Evolutionary conservation across 2,888 invertebrate species (phyloP).

Genomic region (Dimorphilus gyrociliatus): DNA sequence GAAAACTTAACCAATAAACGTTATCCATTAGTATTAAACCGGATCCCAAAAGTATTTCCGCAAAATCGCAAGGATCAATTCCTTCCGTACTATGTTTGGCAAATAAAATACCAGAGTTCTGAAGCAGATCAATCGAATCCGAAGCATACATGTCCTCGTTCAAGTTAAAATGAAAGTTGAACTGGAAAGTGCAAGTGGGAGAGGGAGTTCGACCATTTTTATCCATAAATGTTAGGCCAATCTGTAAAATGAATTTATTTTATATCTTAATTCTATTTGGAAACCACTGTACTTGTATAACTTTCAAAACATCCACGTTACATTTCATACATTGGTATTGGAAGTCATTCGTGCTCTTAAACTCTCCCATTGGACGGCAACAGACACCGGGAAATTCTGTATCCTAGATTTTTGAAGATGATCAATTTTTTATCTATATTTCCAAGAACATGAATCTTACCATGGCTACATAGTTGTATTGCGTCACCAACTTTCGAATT

Average conservation of each 20-base stretch:
- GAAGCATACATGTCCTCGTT: constrained; percentile 76
- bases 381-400: constrained; percentile 98
- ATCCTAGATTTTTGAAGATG: too few relatives aligned
- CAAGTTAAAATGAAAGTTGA: constrained; percentile 47
- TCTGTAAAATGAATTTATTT: constrained; percentile 29
- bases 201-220: constrained; percentile 86
- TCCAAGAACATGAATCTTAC: too few relatives aligned
- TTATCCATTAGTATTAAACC: constrained; percentile 82
- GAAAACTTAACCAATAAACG: constrained; percentile 90
- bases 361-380: constrained; percentile 76
- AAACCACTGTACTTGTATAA: constrained; percentile 70
- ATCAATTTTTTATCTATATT: too few relatives aligned
- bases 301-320: constrained; percentile 90
- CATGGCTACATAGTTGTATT: constrained; percentile 51
- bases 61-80: constrained; percentile 83
- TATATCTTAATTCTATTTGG: too few relatives aligned
- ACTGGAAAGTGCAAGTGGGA: constrained; percentile 71
- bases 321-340: constrained; percentile 76
- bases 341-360: constrained; percentile 42
- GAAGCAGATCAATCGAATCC: constrained; percentile 83
- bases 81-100: constrained; percentile 92
- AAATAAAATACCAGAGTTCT: constrained; percentile 58
- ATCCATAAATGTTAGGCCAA: constrained; percentile 76
- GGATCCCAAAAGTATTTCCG: constrained; percentile 83
- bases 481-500: constrained; percentile 57